Evolutionary conservation across 2,888 invertebrate genomes (phyloP), one percentile per base, ranked within the genome.

Genomic region (Dynastes grantii): DNA sequence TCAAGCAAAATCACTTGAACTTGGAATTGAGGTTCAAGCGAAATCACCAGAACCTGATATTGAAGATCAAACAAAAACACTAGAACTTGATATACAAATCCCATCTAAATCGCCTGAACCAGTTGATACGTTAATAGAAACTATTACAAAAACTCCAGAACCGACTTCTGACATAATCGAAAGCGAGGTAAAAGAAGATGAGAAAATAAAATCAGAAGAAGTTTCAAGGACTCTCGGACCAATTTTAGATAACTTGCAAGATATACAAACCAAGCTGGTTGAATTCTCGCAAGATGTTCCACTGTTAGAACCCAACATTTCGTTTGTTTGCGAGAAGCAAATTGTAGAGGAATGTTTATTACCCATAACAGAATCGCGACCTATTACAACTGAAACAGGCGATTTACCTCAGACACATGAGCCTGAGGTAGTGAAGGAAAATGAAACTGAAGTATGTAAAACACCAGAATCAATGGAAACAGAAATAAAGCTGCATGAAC

Each of bases 261-360:
- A 67, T 6, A 40, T 45, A 5, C 65, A 45, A 67, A 22, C 22
- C 40, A 8, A 22, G 4, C 45, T 22, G 9, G 16, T 58, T 58
- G 55, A 58, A 58, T 16, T 16, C 2, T 16, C 13, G 6, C 55
- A 58, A 58, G 55, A 58, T 22, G 6, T 58, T 58, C 55, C 55
- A 4, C 9, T 58, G 22, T 55, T 55, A 55, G 55, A 55, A 55
- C 22, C 55, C 22, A 16, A 53, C 13, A 16, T 53, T 53, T 16
- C 53, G 13, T n/a, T 53, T 9, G 67, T 49, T 49, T 27, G 67
- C 22, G 68, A 68, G 11, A 51, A 68, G 51, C 68, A 68, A 51
- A 2, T 22, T 5, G 11, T 51, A 29, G 51, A n/a, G 3, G 64
- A 32, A 64, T 37, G n/a, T 64, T 16, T 22, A 6, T 40, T 40